Evolutionary conservation across 2,888 invertebrate genomes (phyloP), one percentile per base, ranked within the genome.

Genomic region (Anthophora plumipes): DNA sequence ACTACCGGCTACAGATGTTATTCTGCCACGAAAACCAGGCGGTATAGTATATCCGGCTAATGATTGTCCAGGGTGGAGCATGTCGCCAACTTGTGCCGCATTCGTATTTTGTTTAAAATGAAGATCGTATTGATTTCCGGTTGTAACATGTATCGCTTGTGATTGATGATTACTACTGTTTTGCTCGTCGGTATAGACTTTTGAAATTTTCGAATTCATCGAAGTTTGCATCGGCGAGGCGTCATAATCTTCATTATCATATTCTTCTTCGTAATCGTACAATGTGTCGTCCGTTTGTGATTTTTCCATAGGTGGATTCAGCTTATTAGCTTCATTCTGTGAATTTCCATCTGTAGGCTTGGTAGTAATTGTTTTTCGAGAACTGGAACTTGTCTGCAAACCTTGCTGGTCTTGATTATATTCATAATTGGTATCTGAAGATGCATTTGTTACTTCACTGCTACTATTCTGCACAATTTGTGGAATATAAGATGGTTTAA

Each of bases 1-100:
- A 81, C 90, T 82, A 63, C 95, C 95, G 0, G 96, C 95, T 8
- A 95, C 94, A 0, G 96, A 96, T 74, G 93, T 93, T 61, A 96
- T 95, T 71, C 95, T 95, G 63, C 96, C 96, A 67, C 96, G 95
- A 70, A 96, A 95, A 78, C 97, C 95, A 80, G 95, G 90, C 76
- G 97, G 96, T 92, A 97, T 94, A 86, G 95, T 94, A 92, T 96
- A 95, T 73, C 97, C 95, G 67, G 96, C 95, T 86, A 97, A 91
- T 75, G 95, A 92, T 88, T 96, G 95, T 17, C 96, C 96, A 0
- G 96, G 95, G 90, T 95, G 95, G 77, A 96, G 94, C 37, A 95
- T 92, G 90, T 94, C 95, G 63, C 95, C 95, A 85, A 95, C 94
- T 83, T 95, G 85, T 87, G 90, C 85, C 91, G 89, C 41, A 94